A percentile compares a stretch with the other conserved stretches of the same genome.
Conservation (phyloP, 1,140 invertebrate genomes). For the Drosophila subpulchrella region DNA sequence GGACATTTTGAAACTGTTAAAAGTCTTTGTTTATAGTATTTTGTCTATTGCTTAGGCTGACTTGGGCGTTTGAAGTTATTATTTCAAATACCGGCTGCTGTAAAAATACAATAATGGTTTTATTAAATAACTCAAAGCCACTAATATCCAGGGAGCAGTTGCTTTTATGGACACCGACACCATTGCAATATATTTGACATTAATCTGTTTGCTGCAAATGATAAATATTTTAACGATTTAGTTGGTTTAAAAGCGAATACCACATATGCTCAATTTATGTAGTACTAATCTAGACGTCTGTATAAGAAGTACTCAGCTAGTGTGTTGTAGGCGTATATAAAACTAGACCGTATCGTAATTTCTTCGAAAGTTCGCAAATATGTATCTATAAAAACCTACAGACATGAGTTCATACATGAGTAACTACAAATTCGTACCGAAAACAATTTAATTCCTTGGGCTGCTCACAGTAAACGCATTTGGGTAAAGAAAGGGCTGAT, state of each 20-base stretch:
- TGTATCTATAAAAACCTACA: conserved; percentile 56
- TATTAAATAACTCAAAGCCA: conserved; percentile 21
- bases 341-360: conserved; percentile 54
- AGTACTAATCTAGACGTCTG: conserved; percentile 38
- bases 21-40: conserved; percentile 35
- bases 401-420: conserved; percentile 28
- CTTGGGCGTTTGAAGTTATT: conserved; percentile 20
- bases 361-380: conserved; percentile 28
- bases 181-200: conserved; percentile 21
- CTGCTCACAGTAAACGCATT: conserved; percentile 10
- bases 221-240: conserved; percentile 58
- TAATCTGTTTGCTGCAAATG: conserved; percentile 18
- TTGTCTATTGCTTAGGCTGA: conserved; percentile 31
- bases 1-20: conserved; percentile 5
- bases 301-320: conserved; percentile 30
- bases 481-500: background rate
- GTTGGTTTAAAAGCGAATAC: conserved; percentile 73
- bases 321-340: conserved; percentile 49
- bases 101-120: conserved; percentile 2
- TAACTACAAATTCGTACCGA: conserved; percentile 22
- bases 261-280: conserved; percentile 49
- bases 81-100: conserved; percentile 17
- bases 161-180: conserved; percentile 65
- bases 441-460: conserved; percentile 28
- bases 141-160: conserved; percentile 32